Percentiles rank a stretch among this genome's conserved stretches.
phyloP scores from a whole-genome alignment of 2,888 invertebrate species.

The Philereme vetulata region DNA sequence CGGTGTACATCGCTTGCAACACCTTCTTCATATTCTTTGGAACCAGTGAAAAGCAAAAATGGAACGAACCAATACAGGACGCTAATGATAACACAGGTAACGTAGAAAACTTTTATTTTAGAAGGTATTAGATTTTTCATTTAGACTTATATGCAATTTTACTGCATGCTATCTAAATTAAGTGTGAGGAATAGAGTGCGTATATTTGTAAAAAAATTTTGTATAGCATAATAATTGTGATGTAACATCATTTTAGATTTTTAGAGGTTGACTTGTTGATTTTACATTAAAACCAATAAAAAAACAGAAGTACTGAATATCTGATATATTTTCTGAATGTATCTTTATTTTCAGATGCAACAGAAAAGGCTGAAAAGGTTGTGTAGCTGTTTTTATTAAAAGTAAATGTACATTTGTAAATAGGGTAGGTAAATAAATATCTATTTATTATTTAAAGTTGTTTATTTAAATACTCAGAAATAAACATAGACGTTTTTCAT shows the following conservation, averaged over 20 bases:
- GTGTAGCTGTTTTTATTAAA: constrained; percentile 10
- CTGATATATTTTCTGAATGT: neutral
- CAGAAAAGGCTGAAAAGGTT: constrained; percentile 25
- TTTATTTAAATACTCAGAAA: neutral
- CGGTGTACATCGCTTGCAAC: constrained; percentile 86
- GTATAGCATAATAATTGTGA: too few relatives aligned
- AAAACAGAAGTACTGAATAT: neutral
- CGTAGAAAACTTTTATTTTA: too few relatives aligned
- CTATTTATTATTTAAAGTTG: neutral
- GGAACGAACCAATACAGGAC: constrained; percentile 82
- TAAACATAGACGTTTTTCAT: neutral
- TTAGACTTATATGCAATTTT: too few relatives aligned
- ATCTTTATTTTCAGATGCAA: constrained; percentile 23
- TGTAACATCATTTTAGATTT: too few relatives aligned
- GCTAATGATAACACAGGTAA: constrained; percentile 24
- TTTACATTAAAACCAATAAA: too few relatives aligned
- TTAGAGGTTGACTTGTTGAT: too few relatives aligned
- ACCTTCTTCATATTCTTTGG: constrained; percentile 87
- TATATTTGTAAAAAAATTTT: too few relatives aligned
- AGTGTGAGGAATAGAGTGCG: too few relatives aligned
- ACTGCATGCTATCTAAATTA: too few relatives aligned
- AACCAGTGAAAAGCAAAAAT: constrained; percentile 86
- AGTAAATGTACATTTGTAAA: constrained; percentile 4
- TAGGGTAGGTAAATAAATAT: constrained; percentile 12
- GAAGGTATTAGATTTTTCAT: too few relatives aligned